Base-by-base conservation (phyloP, 2,797 vertebrate species). In the Peromyscus eremicus region DNA sequence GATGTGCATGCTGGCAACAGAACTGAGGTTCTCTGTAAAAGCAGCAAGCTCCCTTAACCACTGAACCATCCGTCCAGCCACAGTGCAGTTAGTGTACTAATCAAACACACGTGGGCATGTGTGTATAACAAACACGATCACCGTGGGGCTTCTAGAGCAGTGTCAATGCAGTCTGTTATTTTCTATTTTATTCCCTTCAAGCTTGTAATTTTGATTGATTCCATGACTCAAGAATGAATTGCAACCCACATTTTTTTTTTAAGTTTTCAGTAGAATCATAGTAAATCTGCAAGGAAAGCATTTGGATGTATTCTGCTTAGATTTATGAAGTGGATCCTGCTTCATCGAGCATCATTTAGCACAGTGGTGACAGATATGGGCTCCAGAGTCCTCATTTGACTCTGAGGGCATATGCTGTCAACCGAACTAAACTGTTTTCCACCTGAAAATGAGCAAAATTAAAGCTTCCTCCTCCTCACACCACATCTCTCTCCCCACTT, bases 261-360 rank as follows among this genome's bases (percentile, higher is more conserved):
- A 46, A 37, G 12, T 60, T 37, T 92, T 89, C 34, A 8, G 81
- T 19, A 60, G 81, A 82, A 66, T 77, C 64, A 57, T 16, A 49
- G 68, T 68, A 83, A 86, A 73, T 95, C 87, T 96, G 5, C 70
- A 92, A 66, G 55, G 68, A 86, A 89, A 86, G 46, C 29, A 68
- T 62, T 43, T 86, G 68, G 70, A 73, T 37, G 10, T 49, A 17
- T 71, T 87, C 75, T 73, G 75, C 43, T 46, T 82, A 46, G 82
- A 81, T 55, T 85, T 60, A 73, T 49, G 68, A 64, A 66, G 16
- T 29, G 46, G 43, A 71, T 62, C 25, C 66, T 66, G 66, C 5
- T 92, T 62, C 12, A 27, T 5, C 43, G n/a, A 27, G 76, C 21
- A 49, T 21, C 66, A 57, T 12, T 89, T 71, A 71, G 37, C 60